Base-by-base conservation (phyloP, 1,140 invertebrate species). In the Diplogasteroides magnus region DNA sequence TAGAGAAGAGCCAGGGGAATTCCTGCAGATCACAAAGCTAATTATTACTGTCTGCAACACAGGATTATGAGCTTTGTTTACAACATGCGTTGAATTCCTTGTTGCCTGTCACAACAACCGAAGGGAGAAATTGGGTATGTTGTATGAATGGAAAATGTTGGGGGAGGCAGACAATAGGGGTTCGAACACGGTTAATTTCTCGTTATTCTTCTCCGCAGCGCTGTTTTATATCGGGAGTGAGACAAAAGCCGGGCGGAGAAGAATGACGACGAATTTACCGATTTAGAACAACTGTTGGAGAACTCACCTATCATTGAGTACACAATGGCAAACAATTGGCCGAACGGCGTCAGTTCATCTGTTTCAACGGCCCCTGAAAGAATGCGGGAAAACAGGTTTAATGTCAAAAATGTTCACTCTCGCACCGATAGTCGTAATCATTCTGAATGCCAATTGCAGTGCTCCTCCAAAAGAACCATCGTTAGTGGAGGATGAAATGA, bases 341-440 rank as follows among this genome's bases (percentile, higher is more conserved):
- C 69, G 23, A 61, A 11, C 29, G 61, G 61, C 2, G 64, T 61
- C 26, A 71, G 67, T 13, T 71, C 69, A 31, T 71, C 69, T 14
- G 62, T 37, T 55, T 71, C 69, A 6, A 48, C 37, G 37, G 37
- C 37, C 6, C 37, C 37, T 48, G 37, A 48, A 48, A 11, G 37
- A 6, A 19, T 11, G 37, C 37, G 19, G 37, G 19, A 48, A 48
- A 48, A 6, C 37, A 11, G 6, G 37, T 48, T 11, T 19, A 48
- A 48, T 48, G 37, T 11, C 6, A 48, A 48, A 48, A 11, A 48
- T 19, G 37, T 48, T 48, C 37, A 6, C 19, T 11, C 37, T 48
- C 37, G 37, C 37, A 67, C 64, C 69, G 32, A 71, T 71, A 13
- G 69, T 71, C 14, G 69, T 67, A 23, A 56, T 32, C 28, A 71